Evolutionary conservation across 2,888 invertebrate species (phyloP), one percentile per base, ranked within the genome.

Genomic region (Carpatolechia fugitivella): DNA sequence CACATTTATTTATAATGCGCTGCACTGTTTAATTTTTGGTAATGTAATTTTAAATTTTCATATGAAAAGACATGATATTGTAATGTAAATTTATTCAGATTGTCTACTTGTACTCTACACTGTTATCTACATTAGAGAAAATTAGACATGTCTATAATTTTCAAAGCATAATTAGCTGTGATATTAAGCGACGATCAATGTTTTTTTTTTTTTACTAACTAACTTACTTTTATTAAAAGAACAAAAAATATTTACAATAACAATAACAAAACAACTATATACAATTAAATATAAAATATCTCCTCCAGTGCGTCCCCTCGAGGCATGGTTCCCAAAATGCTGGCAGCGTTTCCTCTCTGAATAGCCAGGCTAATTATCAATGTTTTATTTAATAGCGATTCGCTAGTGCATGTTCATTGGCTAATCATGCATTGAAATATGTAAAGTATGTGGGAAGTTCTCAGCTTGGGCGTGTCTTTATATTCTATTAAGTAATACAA

Each of bases 1-100:
- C 91, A 91, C 91, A 87, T 90, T 91, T 89, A 90, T 90, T 90
- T 90, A 89, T 90, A 89, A 90, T 90, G 89, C 89, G 89, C 90
- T 88, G 91, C 91, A 91, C 91, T 85, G 82, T 90, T 89, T 89
- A 83, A 88, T 88, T 90, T 89, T 88, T 89, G 85, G 87, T 88
- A 87, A 86, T 76, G 87, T 88, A 88, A 86, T 85, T 85, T 85
- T 80, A 86, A 89, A 89, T 71, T 84, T 87, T 89, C 89, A 89
- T 83, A 88, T 88, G 82, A 89, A 90, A 90, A 90, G 90, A 90
- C 90, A 90, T 90, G 90, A 90, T 89, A 89, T 89, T 90, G 89
- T 90, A 90, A 86, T 89, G 88, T 90, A 90, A 88, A 89, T 86
- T 87, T 85, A 87, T 89, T 87, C 90, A 87, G 85, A 90, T 89